Evolutionary conservation across 2,888 invertebrate genomes (phyloP).

Genomic region (Anoplius nigerrimus): DNA sequence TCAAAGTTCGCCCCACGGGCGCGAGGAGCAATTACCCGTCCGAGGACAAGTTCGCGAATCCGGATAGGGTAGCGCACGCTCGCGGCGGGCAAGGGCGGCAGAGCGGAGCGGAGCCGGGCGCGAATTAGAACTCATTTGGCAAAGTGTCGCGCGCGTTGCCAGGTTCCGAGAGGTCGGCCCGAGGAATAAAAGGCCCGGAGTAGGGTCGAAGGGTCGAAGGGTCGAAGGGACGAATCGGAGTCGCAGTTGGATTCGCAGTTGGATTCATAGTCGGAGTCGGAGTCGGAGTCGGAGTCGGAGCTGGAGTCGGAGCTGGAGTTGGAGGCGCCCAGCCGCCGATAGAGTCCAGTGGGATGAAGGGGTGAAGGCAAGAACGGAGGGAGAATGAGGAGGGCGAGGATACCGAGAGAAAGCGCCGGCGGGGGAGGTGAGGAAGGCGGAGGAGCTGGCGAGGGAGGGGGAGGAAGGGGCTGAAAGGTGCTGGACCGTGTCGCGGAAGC

Average conservation of each 20-base stretch:
- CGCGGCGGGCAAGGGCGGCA: too few relatives aligned
- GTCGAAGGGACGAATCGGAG: too few relatives aligned
- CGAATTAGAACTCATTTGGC: constrained; percentile 64
- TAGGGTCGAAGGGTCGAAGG: neutral
- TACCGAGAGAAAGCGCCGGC: neutral
- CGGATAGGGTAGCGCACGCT: too few relatives aligned
- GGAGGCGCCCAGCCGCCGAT: too few relatives aligned
- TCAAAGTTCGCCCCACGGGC: too few relatives aligned
- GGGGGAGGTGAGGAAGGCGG: constrained; percentile 6
- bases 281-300: too few relatives aligned
- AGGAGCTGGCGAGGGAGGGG: neutral
- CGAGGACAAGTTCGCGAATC: too few relatives aligned
- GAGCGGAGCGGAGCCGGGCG: constrained; percentile 10
- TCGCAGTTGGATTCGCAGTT: too few relatives aligned
- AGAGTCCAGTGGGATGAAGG: neutral
- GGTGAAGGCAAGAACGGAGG: neutral
- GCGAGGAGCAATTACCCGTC: too few relatives aligned
- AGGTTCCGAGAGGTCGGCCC: constrained; percentile 22
- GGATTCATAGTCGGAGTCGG: too few relatives aligned
- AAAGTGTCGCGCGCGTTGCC: constrained; percentile 54
- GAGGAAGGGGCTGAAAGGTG: constrained; percentile 11
- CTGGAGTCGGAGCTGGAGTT: too few relatives aligned
- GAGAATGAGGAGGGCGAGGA: constrained; percentile 1
- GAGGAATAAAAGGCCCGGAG: neutral
- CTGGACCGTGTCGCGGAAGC: constrained; percentile 40